Evolutionary conservation across 2,113 vertebrate species (phyloP).

Genomic region (Circaetus gallicus): DNA sequence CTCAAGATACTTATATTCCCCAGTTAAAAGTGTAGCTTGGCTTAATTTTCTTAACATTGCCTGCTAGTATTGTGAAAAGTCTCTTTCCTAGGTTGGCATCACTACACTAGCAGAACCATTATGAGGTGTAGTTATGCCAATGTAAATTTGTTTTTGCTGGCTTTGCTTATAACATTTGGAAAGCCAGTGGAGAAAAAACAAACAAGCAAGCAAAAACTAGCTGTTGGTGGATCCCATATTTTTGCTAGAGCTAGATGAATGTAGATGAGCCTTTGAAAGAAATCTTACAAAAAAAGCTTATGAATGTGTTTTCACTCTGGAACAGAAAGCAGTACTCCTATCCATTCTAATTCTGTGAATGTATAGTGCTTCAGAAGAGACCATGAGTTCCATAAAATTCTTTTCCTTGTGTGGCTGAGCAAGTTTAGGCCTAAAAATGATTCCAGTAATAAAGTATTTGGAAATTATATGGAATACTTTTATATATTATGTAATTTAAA

Average conservation of each 20-base stretch:
- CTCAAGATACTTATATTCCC: neutral
- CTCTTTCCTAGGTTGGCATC: neutral
- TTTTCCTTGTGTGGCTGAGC: neutral
- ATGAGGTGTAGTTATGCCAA: neutral
- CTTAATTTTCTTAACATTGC: neutral
- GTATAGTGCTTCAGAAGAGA: neutral
- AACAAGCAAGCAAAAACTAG: neutral
- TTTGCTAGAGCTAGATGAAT: neutral
- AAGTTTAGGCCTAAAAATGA: neutral
- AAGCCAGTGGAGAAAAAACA: neutral
- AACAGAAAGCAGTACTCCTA: neutral
- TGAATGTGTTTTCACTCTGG: neutral
- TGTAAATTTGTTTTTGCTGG: slow-evolving; percentile 29
- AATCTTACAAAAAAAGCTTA: neutral
- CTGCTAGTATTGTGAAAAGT: neutral
- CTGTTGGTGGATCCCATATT: neutral
- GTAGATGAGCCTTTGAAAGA: neutral
- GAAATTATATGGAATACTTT: neutral
- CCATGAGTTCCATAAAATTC: neutral
- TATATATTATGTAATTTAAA: neutral
- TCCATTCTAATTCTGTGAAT: neutral
- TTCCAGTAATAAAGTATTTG: neutral
- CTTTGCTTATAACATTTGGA: neutral
- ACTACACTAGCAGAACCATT: neutral
- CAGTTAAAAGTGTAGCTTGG: neutral